These are phyloP conservation scores for Cercopithecus mona DNA, from an alignment of 2,113 vertebrate genomes.

Conservation along the genomic window DNA sequence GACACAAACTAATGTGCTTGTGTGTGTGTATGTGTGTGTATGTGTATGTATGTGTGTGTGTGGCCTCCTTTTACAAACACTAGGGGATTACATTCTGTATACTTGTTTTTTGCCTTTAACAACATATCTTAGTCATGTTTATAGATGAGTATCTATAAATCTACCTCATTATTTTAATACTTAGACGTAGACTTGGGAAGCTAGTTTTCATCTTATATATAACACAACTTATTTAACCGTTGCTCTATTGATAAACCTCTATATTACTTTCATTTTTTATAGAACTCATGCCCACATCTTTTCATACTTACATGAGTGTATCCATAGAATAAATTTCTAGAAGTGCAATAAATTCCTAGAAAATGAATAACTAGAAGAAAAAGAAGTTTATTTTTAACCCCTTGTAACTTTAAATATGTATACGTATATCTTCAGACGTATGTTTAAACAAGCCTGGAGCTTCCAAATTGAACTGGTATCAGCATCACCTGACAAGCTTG, in stretches of 20 bases:
- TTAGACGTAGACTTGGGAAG: not conserved
- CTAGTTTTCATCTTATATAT: not conserved
- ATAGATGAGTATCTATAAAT: rapidly evolving
- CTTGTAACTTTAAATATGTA: not conserved
- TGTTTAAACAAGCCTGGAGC: rapidly evolving
- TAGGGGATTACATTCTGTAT: rapidly evolving
- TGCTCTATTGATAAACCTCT: rapidly evolving
- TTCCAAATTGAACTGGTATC: not conserved
- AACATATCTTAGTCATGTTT: too few species aligned
- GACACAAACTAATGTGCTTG: not conserved
- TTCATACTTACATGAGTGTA: not conserved
- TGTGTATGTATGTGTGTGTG: not conserved
- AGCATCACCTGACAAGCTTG: rapidly evolving
- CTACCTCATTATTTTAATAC: not conserved
- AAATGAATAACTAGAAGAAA: not conserved
- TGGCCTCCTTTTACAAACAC: too few species aligned
- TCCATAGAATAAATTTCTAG: not conserved
- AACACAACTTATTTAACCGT: not conserved
- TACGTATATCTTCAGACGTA: not conserved
- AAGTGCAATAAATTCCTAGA: not conserved
- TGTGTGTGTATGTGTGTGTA: not conserved
- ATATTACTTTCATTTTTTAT: not conserved
- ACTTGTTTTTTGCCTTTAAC: not conserved
- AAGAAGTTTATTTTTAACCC: not conserved
- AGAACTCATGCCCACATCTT: not conserved